Evolutionary conservation across 2,888 invertebrate genomes (phyloP), one percentile per base, ranked within the genome.

Genomic region (Lasioglossum morio): DNA sequence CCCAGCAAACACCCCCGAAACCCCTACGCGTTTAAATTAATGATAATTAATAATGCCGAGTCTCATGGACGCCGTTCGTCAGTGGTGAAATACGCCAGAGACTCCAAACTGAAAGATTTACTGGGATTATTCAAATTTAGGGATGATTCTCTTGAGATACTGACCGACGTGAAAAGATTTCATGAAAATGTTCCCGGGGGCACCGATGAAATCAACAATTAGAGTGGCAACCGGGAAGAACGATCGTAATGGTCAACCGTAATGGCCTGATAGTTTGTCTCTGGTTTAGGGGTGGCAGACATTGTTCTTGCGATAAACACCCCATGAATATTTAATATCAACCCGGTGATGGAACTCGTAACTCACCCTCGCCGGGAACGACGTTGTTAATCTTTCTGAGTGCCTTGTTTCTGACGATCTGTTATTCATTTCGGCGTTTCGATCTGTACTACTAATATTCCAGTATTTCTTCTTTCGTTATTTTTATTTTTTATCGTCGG

Each of bases 31-130:
- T 46, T 87, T 82, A 86, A 89, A 89, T 89, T 87, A 89, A 89
- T 82, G 89, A 89, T 89, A 89, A 89, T 89, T 89, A 89, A 89
- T 89, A 89, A 86, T 53, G 87, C 73, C 77, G 79, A 77, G 79
- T 75, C 70, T 76, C 48, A 81, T 82, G 86, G 79, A 82, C 83
- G 82, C 60, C 79, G 83, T 86, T 84, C 84, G 87, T 83, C 86
- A 86, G 19, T 69, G 69, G 72, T 81, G 77, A 86, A 82, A 78
- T 86, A 81, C 77, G 77, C 46, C 40, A 8, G 48, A 12, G 48
- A 48, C 73, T 53, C 76, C 73, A 1, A 46, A 10, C 34, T 16
- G 23, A 14, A 40, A 30, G 70, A 78, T 86, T 81, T 75, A 78
- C 66, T 5, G 43, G 40, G 76, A 77, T 77, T 84, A 84, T 84